These are phyloP conservation scores for Heliconius charithonia DNA, from an alignment of 2,888 invertebrate genomes.

Conservation along the genomic window DNA sequence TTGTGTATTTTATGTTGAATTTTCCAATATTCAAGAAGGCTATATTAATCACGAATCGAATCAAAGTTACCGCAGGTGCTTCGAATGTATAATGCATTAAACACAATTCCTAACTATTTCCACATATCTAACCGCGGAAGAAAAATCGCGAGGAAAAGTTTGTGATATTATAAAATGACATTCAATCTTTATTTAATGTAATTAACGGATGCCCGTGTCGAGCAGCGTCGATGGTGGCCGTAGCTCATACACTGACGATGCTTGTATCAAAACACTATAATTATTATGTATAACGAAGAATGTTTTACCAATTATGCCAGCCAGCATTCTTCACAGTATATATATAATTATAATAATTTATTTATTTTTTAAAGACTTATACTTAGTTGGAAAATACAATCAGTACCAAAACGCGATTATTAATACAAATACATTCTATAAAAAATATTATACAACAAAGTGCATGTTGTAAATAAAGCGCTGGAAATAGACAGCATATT, in stretches of 20 bases:
- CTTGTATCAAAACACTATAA: conserved; percentile 1
- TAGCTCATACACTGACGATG: conserved; percentile 20
- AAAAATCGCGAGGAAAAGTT: background rate
- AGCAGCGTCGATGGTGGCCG: conserved; percentile 36
- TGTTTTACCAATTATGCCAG: background rate
- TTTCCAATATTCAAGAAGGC: too few relatives aligned
- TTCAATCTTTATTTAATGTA: conserved; percentile 2
- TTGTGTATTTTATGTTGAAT: too few relatives aligned
- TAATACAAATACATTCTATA: too few relatives aligned
- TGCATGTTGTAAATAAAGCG: too few relatives aligned
- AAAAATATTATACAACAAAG: too few relatives aligned
- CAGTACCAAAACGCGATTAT: background rate
- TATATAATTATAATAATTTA: background rate
- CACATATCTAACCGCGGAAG: background rate
- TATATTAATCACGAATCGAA: too few relatives aligned
- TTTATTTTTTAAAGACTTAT: background rate
- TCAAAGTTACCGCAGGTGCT: too few relatives aligned
- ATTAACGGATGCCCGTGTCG: conserved; percentile 18
- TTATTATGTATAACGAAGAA: conserved; percentile 7
- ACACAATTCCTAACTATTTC: too few relatives aligned
- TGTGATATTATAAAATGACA: background rate
- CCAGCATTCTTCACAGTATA: background rate
- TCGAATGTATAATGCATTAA: too few relatives aligned
- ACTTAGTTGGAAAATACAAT: background rate
- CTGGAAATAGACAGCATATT: background rate